Evolutionary conservation across 2,888 invertebrate genomes (phyloP), one percentile per base, ranked within the genome.

Genomic region (Mythimna vitellina): DNA sequence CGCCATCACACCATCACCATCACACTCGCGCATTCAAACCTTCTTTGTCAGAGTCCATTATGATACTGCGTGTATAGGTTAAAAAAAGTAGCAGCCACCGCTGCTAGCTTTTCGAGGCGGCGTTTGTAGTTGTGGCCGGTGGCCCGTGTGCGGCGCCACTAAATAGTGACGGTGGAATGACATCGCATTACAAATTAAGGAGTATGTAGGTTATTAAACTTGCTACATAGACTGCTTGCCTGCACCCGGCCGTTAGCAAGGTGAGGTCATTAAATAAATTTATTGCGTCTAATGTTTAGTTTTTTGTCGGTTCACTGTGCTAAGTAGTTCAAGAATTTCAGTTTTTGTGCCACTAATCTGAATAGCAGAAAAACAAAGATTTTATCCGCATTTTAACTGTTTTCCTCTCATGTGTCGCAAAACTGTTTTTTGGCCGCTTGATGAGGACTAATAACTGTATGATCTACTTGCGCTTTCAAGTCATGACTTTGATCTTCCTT

Each of bases 161-260:
- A 29, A 69, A 80, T 65, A 57, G 80, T 61, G 80, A 64, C 80
- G 49, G 38, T 49, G 32, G n/a, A 53, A 69, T 80, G 80, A 80
- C 69, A 64, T 29, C 14, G 74, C 73, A 66, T 53, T 42, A 71
- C 51, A 66, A 70, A 76, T 46, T 10, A 64, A 53, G 46, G n/a
- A 65, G n/a, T 66, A 80, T 79, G 74, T 79, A 69, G 83, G 80
- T 73, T 62, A 66, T 60, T 58, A 73, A 51, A 69, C 65, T 73
- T 82, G 80, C 66, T 25, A 64, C 58, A 78, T 58, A 49, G 6
- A 56, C 46, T 49, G 8, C 49, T 46, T 25, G 29, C 49, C 32
- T 60, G 46, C 6, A 20, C 17, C 42, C 68, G 57, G 61, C 65
- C 56, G 62, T 72, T 65, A 81, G 62, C 51, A 38, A 62, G 56